A percentile compares a stretch with the other conserved stretches of the same genome.
Evolutionary conservation across 2,888 invertebrate species (phyloP).

Genomic region (Dioctria linearis): DNA sequence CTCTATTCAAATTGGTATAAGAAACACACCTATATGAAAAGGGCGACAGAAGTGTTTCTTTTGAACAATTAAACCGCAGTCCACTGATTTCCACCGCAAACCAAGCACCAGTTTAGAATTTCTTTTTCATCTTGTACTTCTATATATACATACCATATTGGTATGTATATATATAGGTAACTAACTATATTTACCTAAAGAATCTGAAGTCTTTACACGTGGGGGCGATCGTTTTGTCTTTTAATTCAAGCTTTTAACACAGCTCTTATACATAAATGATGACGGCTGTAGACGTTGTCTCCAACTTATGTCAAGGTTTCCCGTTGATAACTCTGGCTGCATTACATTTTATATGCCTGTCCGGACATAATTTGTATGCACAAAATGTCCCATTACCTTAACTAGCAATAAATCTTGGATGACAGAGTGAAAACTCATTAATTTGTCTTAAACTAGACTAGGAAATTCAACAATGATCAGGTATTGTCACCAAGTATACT

Average conservation of each 20-base stretch:
- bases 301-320: background rate
- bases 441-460: constrained; percentile 53
- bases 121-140: background rate
- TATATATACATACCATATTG: too few relatives aligned
- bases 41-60: constrained; percentile 39
- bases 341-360: constrained; percentile 40
- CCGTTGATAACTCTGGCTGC: constrained; percentile 31
- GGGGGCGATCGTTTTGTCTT: constrained; percentile 45
- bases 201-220: constrained; percentile 17
- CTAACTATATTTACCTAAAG: too few relatives aligned
- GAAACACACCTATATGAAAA: constrained; percentile 7
- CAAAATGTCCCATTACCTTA: constrained; percentile 46
- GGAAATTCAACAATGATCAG: background rate
- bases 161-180: too few relatives aligned
- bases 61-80: constrained; percentile 51
- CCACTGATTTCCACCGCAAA: constrained; percentile 49
- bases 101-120: constrained; percentile 18
- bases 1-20: constrained; percentile 6
- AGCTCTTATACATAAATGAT: constrained; percentile 11
- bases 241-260: constrained; percentile 11
- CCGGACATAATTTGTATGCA: constrained; percentile 48
- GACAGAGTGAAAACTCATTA: constrained; percentile 54
- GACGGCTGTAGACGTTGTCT: constrained; percentile 21
- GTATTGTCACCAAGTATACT: constrained; percentile 23
- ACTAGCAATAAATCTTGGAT: constrained; percentile 49